Evolutionary conservation across 2,888 invertebrate species (phyloP), one percentile per base, ranked within the genome.

Genomic region (Cerastoderma edule): DNA sequence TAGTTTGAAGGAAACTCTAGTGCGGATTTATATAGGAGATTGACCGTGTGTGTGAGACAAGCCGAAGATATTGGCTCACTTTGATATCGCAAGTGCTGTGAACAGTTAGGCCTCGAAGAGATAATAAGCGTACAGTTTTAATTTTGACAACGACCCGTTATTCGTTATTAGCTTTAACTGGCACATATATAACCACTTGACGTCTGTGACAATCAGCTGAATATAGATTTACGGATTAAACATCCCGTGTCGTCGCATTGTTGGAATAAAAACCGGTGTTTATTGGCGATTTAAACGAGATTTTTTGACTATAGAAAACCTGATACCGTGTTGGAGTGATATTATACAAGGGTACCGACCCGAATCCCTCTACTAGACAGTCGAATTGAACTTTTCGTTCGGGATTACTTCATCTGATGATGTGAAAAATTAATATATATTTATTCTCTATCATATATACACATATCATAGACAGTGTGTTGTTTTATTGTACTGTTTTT

Each of bases 221-320:
- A 33, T 67, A 73, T 39, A 68, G 73, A 67, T 67, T 54, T 33
- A 27, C 39, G 54, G 67, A 67, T 67, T 54, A 67, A 67, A 39
- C 56, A 50, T 53, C 54, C 8, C 5, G 56, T 35, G 6, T 54
- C 54, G 54, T 67, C 67, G 6, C 24, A 56, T 67, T 67, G 67
- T 67, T 32, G 28, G 27, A 30, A 32, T 57, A 33, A 57, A 53
- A 53, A n/a, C n/a, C 57, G 16, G 57, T 60, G 35, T 60, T n/a
- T 60, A 60, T 60, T 44, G 27, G 60, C 39, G 60, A 33, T 33
- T 35, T 39, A 35, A 60, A 33, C 33, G 6, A 53, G 35, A 50
- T 33, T 50, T 8, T 53, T 22, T 53, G 28, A 35, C n/a, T n/a
- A 39, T 35, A 67, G 54, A 39, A 35, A 33, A 39, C 54, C 39